These are phyloP conservation scores for Gymnopithys bicolor DNA, from an alignment of 2,797 vertebrate genomes.

Conservation along the genomic window DNA sequence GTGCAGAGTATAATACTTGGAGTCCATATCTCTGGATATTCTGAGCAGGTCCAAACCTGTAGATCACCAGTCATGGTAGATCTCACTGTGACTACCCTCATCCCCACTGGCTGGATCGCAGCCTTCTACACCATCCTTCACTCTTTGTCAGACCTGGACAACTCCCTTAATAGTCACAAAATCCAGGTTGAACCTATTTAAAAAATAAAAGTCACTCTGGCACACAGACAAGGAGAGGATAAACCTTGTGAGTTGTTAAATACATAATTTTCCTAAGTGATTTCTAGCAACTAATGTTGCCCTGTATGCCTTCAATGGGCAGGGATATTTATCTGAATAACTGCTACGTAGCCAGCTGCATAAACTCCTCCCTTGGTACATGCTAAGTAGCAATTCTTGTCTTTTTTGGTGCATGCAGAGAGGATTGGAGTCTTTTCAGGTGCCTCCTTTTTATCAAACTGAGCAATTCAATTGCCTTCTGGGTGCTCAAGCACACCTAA, in stretches of 20 bases:
- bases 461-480: background rate
- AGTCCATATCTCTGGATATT: background rate
- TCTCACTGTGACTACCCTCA: background rate
- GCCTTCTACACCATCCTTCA: background rate
- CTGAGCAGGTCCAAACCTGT: background rate
- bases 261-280: background rate
- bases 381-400: background rate
- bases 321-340: background rate
- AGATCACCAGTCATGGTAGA: fast-evolving
- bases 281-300: background rate
- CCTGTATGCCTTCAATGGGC: background rate
- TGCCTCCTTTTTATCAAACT: background rate
- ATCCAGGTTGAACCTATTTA: background rate
- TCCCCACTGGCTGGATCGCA: background rate
- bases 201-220: background rate
- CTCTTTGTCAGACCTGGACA: background rate
- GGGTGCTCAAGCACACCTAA: fast-evolving
- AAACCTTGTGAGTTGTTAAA: background rate
- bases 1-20: background rate
- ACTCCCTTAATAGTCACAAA: background rate
- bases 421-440: background rate
- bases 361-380: background rate
- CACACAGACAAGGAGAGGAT: background rate
- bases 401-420: background rate
- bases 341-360: fast-evolving